Evolutionary conservation across 2,797 vertebrate species (phyloP).

Genomic region (Geotrypetes seraphini): DNA sequence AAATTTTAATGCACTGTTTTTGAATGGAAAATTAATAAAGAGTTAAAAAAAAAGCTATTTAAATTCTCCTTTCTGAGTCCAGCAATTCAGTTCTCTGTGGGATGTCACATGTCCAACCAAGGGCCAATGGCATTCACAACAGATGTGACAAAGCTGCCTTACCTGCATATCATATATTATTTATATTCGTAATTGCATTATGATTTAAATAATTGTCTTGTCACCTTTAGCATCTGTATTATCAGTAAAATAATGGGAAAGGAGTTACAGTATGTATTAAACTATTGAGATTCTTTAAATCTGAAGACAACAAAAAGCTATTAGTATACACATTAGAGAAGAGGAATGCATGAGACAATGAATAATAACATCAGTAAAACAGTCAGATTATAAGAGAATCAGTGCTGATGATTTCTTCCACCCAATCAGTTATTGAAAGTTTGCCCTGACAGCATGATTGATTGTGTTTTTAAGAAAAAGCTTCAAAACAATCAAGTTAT

Average conservation of each 20-base stretch:
- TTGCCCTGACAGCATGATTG: slow-evolving; percentile 42
- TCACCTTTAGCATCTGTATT: not conserved
- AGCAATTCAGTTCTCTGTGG: not conserved
- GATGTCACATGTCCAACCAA: not conserved
- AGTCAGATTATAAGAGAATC: slow-evolving; percentile 36
- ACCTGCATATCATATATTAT: not conserved
- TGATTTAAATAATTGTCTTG: slow-evolving; percentile 7
- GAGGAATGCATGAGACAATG: slow-evolving; percentile 4
- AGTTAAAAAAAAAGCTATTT: too few species aligned
- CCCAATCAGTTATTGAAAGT: slow-evolving; percentile 40
- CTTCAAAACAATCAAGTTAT: slow-evolving; percentile 15
- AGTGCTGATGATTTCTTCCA: slow-evolving; percentile 34
- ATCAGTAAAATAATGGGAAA: not conserved
- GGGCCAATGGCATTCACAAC: slow-evolving; percentile 7
- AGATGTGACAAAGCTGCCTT: slow-evolving; percentile 1
- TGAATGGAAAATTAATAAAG: too few species aligned
- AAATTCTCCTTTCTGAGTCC: too few species aligned
- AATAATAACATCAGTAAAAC: slow-evolving; percentile 23
- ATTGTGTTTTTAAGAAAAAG: slow-evolving; percentile 16
- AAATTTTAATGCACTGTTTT: too few species aligned
- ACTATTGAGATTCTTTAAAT: slow-evolving; percentile 1
- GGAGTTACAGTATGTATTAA: not conserved
- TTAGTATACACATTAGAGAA: not conserved
- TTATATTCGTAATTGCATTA: not conserved
- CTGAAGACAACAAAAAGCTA: slow-evolving; percentile 11